Conservation (phyloP, 2,797 vertebrate genomes). For the Pangasius macronema region DNA sequence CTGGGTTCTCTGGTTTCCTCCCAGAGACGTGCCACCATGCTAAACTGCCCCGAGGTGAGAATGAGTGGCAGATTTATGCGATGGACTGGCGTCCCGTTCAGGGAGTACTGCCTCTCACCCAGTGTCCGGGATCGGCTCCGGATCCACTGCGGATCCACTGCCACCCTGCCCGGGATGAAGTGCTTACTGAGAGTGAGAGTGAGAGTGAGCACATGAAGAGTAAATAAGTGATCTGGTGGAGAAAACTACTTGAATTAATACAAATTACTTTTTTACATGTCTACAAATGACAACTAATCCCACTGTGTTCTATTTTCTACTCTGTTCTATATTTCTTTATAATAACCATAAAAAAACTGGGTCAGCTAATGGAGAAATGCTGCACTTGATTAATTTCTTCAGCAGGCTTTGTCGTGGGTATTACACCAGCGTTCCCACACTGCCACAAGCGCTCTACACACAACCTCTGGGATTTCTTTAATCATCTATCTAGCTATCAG, state of each 20-base stretch:
- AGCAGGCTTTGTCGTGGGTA: neutral
- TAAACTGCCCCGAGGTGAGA: neutral
- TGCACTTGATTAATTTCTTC: slow-evolving; percentile 10
- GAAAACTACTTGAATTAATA: neutral
- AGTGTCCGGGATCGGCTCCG: neutral
- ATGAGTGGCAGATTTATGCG: neutral
- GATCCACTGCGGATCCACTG: neutral
- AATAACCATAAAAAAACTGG: neutral
- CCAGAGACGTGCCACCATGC: neutral
- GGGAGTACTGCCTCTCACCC: neutral
- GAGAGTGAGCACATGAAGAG: neutral
- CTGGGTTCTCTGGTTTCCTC: neutral
- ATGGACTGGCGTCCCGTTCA: neutral
- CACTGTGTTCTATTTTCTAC: neutral
- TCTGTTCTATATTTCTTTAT: slow-evolving; percentile 13
- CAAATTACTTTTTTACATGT: neutral
- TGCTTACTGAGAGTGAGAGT: neutral
- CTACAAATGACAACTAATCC: neutral
- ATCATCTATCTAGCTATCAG: neutral
- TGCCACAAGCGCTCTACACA: slow-evolving; percentile 1
- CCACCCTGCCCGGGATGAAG: neutral
- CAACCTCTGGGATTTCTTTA: slow-evolving; percentile 14
- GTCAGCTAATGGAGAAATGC: slow-evolving; percentile 3
- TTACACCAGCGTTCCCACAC: slow-evolving; percentile 1
- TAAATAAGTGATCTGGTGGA: neutral